Base-by-base conservation (phyloP, 2,113 vertebrate species). In the Amazona vittata region DNA sequence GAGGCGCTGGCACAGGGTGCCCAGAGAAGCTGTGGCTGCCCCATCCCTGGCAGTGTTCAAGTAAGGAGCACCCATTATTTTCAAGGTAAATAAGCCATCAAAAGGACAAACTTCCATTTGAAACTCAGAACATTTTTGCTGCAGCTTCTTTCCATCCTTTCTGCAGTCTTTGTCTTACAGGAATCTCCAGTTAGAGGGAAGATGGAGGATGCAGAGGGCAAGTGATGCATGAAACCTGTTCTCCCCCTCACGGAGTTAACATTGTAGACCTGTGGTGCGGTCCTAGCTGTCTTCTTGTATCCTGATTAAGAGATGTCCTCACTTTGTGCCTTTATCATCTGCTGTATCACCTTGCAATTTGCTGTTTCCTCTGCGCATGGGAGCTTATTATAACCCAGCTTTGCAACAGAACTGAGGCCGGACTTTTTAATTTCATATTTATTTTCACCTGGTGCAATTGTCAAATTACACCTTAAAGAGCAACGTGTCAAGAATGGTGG, bases 311-410 rank as follows among this genome's bases (percentile, higher is more conserved):
- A 92, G 81, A 21, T 15, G 49, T 91, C 63, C 80, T 59, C 59
- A 5, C 86, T 82, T 59, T 11, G 43, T 68, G 90, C 91, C 78
- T 84, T 91, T 69, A 37, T 85, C 71, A 10, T 49, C 47, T 83
- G 29, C 53, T 37, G 5, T 49, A 60, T 91, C 86, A 33, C 83
- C 74, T 90, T 71, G 67, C 70, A 43, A 22, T 95, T 89, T 79
- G 47, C 57, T 49, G 2, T 13, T 92, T 69, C 81, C 35, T 60
- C 25, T 77, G 87, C 93, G 95, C 85, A 25, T 21, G 60, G 82
- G 95, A 87, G 73, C 46, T 97, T 92, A 62, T 96, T 96, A 93
- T 39, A 91, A 90, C 85, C 93, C 86, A 69, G 49, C 81, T 85
- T 86, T 44, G 47, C n/a, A 52, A 20, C 28, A 62, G 47, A 69